These are phyloP conservation scores for Mastigias papua DNA, from an alignment of 30 jellyfish, hydroid and myxozoan genomes.

Conservation along the genomic window DNA sequence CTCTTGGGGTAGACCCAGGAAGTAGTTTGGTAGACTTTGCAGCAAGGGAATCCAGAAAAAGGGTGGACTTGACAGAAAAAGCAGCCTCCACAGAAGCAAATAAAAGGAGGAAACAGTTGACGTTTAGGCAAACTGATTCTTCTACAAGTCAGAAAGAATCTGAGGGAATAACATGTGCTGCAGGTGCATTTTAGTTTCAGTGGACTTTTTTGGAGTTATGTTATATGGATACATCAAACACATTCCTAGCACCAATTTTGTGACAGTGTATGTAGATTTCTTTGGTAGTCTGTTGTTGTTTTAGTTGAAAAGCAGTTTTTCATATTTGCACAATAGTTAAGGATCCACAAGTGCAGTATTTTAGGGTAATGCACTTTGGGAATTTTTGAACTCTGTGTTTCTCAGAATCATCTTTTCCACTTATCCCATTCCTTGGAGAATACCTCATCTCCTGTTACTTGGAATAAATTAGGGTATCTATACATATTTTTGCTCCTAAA, in stretches of 20 bases:
- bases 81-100: too few relatives aligned
- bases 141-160: too few relatives aligned
- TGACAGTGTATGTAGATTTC: background rate
- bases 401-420: background rate
- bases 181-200: too few relatives aligned
- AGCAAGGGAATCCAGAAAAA: too few relatives aligned
- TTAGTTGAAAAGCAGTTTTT: background rate
- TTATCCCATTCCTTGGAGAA: background rate
- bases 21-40: too few relatives aligned
- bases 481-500: background rate
- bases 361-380: background rate
- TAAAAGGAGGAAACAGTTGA: too few relatives aligned
- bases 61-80: too few relatives aligned
- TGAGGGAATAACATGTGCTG: too few relatives aligned
- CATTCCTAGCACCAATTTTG: background rate
- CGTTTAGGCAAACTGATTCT: too few relatives aligned
- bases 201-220: too few relatives aligned
- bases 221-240: too few relatives aligned
- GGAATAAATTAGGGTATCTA: background rate
- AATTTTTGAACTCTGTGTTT: background rate
- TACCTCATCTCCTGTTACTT: background rate
- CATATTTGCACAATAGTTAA: background rate
- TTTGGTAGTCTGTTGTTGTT: background rate
- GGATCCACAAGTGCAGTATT: background rate
- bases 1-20: too few relatives aligned